These are phyloP conservation scores for Lanistes nyassanus DNA, from an alignment of 1,140 invertebrate species.

Conservation along the genomic window DNA sequence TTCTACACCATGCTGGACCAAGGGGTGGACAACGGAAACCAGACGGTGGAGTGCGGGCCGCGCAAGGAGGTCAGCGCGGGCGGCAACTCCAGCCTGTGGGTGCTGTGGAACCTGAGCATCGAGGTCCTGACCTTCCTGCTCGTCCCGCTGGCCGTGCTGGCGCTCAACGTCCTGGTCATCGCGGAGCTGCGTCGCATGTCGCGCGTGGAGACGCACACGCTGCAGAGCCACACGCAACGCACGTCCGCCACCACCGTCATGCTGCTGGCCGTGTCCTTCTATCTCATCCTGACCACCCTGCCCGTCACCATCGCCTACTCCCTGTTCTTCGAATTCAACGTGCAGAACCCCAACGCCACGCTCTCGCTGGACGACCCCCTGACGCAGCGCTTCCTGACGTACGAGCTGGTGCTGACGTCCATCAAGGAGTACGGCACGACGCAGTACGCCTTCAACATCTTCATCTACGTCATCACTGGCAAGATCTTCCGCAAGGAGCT, in stretches of 20 bases:
- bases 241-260: constrained; percentile 62
- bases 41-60: background rate
- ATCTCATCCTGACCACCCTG: constrained; percentile 63
- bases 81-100: constrained; percentile 42
- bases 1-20: constrained; percentile 48
- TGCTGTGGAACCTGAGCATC: constrained; percentile 54
- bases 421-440: constrained; percentile 63
- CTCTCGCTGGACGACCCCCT: constrained; percentile 26
- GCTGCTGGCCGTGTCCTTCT: constrained; percentile 64
- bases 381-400: constrained; percentile 48
- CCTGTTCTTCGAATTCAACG: constrained; percentile 41
- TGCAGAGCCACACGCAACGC: constrained; percentile 43
- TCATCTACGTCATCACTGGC: constrained; percentile 64
- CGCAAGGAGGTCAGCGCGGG: constrained; percentile 38
- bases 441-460: constrained; percentile 65
- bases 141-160: constrained; percentile 57
- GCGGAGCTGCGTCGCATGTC: constrained; percentile 54
- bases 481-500: constrained; percentile 62
- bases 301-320: constrained; percentile 58
- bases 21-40: background rate
- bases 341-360: background rate
- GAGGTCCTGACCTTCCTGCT: constrained; percentile 59
- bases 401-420: constrained; percentile 47
- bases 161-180: constrained; percentile 64
- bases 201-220: constrained; percentile 41